phyloP scores from a whole-genome alignment of 2,797 vertebrate species.

The Monodelphis domestica region DNA sequence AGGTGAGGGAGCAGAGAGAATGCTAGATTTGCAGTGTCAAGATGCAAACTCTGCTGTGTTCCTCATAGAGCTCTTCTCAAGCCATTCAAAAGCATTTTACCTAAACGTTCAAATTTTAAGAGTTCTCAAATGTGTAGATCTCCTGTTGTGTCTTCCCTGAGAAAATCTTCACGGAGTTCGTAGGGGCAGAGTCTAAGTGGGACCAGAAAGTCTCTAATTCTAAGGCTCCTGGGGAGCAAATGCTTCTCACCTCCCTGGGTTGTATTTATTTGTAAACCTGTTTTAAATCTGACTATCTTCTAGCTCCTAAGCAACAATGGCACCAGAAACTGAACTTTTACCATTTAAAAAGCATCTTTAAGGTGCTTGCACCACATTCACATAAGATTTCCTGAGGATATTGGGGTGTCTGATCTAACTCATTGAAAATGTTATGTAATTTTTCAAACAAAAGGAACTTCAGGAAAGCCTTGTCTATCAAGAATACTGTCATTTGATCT shows the following conservation, averaged over 20 bases:
- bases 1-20: not conserved
- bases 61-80: not conserved
- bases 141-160: not conserved
- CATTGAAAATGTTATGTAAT: too few relatives aligned
- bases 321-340: not conserved
- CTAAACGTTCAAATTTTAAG: not conserved
- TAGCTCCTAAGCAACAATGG: not conserved
- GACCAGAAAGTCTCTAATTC: not conserved
- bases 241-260: not conserved
- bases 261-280: not conserved
- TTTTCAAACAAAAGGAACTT: too few relatives aligned
- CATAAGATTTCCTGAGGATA: too few relatives aligned
- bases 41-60: not conserved
- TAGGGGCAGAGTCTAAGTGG: not conserved
- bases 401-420: not conserved
- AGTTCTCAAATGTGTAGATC: not conserved
- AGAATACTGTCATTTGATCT: too few relatives aligned
- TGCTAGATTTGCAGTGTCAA: not conserved
- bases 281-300: not conserved
- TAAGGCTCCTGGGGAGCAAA: not conserved
- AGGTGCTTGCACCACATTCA: not conserved
- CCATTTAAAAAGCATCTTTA: not conserved
- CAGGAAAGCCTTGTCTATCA: too few relatives aligned
- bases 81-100: not conserved
- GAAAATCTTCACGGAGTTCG: not conserved